phyloP scores from a whole-genome alignment of 2,888 invertebrate genomes.

The Nomada flava region DNA sequence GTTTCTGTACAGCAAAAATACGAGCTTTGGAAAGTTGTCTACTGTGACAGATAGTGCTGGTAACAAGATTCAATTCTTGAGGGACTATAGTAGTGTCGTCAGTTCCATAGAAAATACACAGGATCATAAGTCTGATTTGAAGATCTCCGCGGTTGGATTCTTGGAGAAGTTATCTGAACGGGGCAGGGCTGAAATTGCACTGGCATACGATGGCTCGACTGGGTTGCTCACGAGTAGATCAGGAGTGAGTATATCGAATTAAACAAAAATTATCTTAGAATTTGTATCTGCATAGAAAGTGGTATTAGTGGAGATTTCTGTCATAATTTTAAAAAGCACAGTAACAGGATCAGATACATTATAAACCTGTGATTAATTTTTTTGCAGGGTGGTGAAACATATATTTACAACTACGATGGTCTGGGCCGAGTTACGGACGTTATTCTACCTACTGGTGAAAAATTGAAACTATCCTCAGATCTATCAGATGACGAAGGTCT shows the following conservation, averaged over 20 bases:
- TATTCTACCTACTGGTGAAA: slow-evolving; percentile 96
- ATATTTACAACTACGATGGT: slow-evolving; percentile 96
- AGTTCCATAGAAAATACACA: slow-evolving; percentile 97
- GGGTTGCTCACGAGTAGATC: slow-evolving; percentile 94
- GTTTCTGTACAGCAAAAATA: slow-evolving; percentile 98
- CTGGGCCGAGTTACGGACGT: slow-evolving; percentile 94
- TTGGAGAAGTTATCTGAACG: slow-evolving; percentile 95
- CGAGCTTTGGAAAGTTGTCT: slow-evolving; percentile 96
- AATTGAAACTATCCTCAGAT: slow-evolving; percentile 91
- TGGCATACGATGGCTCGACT: slow-evolving; percentile 95
- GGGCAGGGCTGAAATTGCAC: slow-evolving; percentile 94
- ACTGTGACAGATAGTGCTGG: slow-evolving; percentile 97
- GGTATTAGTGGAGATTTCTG: too few relatives aligned
- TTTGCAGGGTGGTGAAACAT: slow-evolving; percentile 91
- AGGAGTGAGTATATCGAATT: slow-evolving; percentile 86
- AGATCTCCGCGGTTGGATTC: slow-evolving; percentile 96
- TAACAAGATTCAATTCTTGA: slow-evolving; percentile 94
- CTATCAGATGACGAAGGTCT: slow-evolving; percentile 91
- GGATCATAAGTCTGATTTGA: slow-evolving; percentile 95
- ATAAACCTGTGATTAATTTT: not conserved
- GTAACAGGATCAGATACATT: too few relatives aligned
- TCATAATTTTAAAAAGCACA: too few relatives aligned
- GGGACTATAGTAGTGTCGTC: slow-evolving; percentile 96
- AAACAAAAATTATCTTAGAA: too few relatives aligned
- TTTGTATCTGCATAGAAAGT: too few relatives aligned